These are phyloP conservation scores for Acomys russatus DNA, from an alignment of 2,797 vertebrate genomes.

Conservation along the genomic window DNA sequence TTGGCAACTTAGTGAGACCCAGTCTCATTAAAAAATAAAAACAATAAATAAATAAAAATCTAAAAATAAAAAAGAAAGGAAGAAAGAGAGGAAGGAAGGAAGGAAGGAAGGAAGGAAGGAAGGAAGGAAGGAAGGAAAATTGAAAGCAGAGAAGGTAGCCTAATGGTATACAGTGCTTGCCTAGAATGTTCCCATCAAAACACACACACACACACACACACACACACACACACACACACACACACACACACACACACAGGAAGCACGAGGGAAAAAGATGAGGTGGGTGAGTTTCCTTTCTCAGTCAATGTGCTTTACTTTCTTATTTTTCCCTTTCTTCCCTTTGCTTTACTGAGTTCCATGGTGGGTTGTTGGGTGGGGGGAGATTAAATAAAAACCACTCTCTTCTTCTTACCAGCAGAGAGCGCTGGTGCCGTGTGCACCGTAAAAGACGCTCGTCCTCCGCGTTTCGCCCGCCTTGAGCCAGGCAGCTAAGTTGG, in stretches of 20 bases:
- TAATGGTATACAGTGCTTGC: not conserved
- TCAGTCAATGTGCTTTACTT: not conserved
- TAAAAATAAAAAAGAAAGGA: too few species aligned
- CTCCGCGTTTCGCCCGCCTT: fast-evolving
- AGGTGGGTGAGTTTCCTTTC: not conserved
- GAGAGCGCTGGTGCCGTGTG: constrained; percentile 43
- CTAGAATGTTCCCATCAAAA: not conserved
- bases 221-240: not conserved
- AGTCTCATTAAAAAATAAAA: not conserved
- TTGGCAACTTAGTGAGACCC: not conserved
- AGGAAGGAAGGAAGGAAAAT: not conserved
- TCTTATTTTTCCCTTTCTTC: not conserved
- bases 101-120: not conserved
- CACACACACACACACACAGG: not conserved
- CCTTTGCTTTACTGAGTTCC: too few species aligned
- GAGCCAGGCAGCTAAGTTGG: fast-evolving
- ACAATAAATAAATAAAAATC: too few species aligned
- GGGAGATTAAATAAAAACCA: not conserved
- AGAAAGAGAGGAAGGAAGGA: not conserved
- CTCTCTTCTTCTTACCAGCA: constrained; percentile 31
- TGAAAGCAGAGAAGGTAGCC: not conserved
- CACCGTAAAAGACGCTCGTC: fast-evolving
- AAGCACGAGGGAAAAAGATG: not conserved
- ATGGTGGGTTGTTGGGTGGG: too few species aligned
- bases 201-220: not conserved